phyloP scores from a whole-genome alignment of 1,140 invertebrate species.

The Trachymyrmex septentrionalis region DNA sequence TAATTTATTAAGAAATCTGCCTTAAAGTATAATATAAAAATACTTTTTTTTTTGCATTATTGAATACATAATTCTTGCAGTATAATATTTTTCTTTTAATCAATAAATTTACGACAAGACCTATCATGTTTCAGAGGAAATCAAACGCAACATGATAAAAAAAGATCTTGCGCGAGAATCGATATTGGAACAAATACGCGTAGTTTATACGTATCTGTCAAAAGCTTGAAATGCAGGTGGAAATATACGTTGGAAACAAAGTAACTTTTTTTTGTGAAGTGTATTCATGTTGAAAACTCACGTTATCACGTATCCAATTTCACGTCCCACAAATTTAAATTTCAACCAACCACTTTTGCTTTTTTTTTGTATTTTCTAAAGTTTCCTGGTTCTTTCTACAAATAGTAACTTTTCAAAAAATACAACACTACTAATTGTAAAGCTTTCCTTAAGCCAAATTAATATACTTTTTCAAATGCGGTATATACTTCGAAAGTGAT shows the following conservation, averaged over 20 bases:
- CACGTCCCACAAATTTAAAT: conserved; percentile 48
- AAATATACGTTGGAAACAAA: conserved; percentile 46
- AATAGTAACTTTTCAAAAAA: conserved; percentile 10
- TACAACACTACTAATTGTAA: neutral
- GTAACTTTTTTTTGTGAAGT: conserved; percentile 42
- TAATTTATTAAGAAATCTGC: neutral
- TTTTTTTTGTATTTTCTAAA: conserved; percentile 18
- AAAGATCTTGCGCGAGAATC: conserved; percentile 11
- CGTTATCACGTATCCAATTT: conserved; percentile 50
- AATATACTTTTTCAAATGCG: neutral
- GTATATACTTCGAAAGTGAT: neutral
- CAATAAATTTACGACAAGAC: neutral
- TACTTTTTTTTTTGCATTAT: neutral
- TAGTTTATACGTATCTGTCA: conserved; percentile 42
- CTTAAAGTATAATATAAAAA: neutral
- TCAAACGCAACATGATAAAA: conserved; percentile 11
- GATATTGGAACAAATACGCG: conserved; percentile 41
- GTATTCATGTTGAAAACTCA: conserved; percentile 50
- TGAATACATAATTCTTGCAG: neutral
- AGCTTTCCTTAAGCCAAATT: neutral
- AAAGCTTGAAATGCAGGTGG: conserved; percentile 25
- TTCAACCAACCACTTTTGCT: conserved; percentile 23
- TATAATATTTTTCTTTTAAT: conserved; percentile 4
- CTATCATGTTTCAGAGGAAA: neutral
- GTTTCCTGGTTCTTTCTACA: conserved; percentile 22